Evolutionary conservation across 2,113 vertebrate genomes (phyloP), one percentile per base, ranked within the genome.

Genomic region (Delphinus delphis): DNA sequence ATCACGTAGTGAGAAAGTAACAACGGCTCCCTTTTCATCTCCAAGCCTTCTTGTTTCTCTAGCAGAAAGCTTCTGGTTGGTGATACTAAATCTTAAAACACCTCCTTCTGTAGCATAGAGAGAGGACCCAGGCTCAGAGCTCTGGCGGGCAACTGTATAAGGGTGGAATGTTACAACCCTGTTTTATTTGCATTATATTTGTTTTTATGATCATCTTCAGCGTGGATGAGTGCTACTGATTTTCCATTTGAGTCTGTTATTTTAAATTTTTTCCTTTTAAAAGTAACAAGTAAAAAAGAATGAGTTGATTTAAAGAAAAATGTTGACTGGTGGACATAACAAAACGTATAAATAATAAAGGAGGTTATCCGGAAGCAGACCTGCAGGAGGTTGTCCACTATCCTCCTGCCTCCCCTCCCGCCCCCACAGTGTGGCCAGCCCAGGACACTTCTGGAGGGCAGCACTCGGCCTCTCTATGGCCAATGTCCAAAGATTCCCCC

Each of bases 151-250:
- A 25, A 8, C 6, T 0, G 6, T 1, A 5, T 2, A 26, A 10
- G 50, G 62, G 36, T 0, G 2, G 15, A n/a, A 2, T 1, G 4
- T 21, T 6, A n/a, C 79, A 4, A 1, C 50, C 6, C 25, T 5
- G 63, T 31, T 44, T 36, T 31, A 8, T 10, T 17, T 31, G 38
- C 90, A 0, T 21, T 9, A 21, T 33, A 2, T 67, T 53, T 25
- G 6, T 26, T 41, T 63, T 62, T 65, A 50, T 4, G 5, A 15
- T 21, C 17, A 14, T 50, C 55, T 82, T 26, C 53, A 5, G 23
- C 21, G 33, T 50, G 13, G 7, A 6, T 55, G 31, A 73, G 8
- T 12, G 65, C 41, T 60, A 77, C 65, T 36, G 18, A 62, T 21
- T 55, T 50, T 50, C 41, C 73, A 62, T 33, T 25, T 60, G 11